Base-by-base conservation (phyloP, 2,888 invertebrate genomes). In the Luffia ferchaultella region DNA sequence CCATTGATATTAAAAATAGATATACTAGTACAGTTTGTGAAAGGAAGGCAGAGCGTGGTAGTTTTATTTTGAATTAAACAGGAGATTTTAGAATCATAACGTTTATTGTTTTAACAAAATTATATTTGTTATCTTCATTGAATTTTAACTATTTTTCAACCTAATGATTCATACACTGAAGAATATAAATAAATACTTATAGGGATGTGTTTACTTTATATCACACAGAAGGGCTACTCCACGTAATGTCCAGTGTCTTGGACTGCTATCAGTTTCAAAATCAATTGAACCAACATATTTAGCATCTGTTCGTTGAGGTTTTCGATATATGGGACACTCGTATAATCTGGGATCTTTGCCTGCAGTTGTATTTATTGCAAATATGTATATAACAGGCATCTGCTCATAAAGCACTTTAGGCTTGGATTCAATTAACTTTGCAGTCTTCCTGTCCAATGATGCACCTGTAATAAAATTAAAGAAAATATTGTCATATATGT, bases 141-240 rank as follows among this genome's bases (percentile, higher is more conserved):
- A n/a, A n/a, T n/a, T n/a, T n/a, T n/a, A n/a, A n/a, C n/a, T n/a
- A n/a, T n/a, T n/a, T n/a, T n/a, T n/a, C n/a, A n/a, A n/a, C n/a
- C n/a, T n/a, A n/a, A n/a, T n/a, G n/a, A n/a, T n/a, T n/a, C n/a
- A n/a, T n/a, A n/a, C n/a, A n/a, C 48, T 16, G 18, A 52, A 17
- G 5, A 3, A 15, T 46, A 46, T 15, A 2, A 42, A 1, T 2
- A 30, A 20, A 16, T 15, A 17, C 18, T 16, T 48, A 16, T 15
- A 20, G 16, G n/a, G n/a, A 18, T 16, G 19, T 42, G n/a, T 65
- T 87, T 88, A 98, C 83, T 98, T 98, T 59, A 96, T 97, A 80
- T 98, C 98, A 76, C 97, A 98, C 50, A 98, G 86, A 15, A 98
- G 80, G 0, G 96, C 98, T n/a, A 98, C 97, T 2, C 97, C 97